phyloP scores from a whole-genome alignment of 2,113 vertebrate genomes.

The Maccullochella peelii region DNA sequence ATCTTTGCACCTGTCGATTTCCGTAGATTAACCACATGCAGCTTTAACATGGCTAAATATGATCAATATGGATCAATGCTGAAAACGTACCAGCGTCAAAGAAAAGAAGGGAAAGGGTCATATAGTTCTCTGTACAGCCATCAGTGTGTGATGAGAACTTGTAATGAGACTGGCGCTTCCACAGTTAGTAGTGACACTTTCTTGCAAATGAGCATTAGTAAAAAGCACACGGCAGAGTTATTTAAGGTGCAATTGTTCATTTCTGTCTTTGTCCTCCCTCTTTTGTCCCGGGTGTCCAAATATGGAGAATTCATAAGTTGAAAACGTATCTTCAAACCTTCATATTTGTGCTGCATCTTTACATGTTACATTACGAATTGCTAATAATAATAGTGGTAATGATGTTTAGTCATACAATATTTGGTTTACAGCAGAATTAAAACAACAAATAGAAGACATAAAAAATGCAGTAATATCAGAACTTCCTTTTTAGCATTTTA shows the following conservation, averaged over 20 bases:
- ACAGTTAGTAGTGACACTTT: neutral
- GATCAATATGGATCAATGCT: neutral
- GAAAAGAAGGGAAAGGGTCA: neutral
- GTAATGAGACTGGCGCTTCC: neutral
- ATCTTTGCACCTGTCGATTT: neutral
- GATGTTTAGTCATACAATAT: neutral
- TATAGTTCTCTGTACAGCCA: neutral
- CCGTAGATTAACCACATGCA: neutral
- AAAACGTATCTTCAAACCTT: neutral
- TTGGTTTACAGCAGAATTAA: neutral
- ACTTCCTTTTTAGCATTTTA: neutral
- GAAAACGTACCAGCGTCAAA: neutral
- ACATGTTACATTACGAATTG: no score
- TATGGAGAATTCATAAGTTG: neutral
- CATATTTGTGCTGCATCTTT: neutral
- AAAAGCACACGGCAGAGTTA: neutral
- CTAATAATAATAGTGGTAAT: neutral
- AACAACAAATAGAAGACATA: neutral
- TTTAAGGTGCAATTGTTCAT: neutral
- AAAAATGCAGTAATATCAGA: no score
- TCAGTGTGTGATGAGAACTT: slow-evolving; percentile 13
- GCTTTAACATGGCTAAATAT: neutral
- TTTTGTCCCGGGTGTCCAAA: neutral
- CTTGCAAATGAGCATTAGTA: slow-evolving; percentile 24
- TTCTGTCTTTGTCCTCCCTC: neutral